Evolutionary conservation across 2,797 vertebrate genomes (phyloP).

Genomic region (Odontamblyopus lacepedii): DNA sequence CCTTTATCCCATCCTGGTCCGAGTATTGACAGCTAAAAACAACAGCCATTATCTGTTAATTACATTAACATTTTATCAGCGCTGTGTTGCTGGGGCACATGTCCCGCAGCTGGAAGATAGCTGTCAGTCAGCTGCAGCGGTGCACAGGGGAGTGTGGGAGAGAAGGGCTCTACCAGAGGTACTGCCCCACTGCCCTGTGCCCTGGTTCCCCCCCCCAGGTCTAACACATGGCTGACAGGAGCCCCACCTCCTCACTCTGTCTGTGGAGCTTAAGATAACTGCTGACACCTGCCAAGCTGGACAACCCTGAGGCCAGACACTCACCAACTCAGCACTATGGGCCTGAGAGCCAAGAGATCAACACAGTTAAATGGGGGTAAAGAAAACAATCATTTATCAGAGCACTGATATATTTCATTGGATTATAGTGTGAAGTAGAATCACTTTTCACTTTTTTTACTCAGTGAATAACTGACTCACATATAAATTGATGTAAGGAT

Average conservation of each 20-base stretch:
- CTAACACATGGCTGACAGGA: conserved; percentile 69
- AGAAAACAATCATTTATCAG: conserved; percentile 1
- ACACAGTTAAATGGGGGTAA: neutral
- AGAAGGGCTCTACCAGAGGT: conserved; percentile 53
- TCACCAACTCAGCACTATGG: conserved; percentile 62
- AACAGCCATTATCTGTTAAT: conserved; percentile 90
- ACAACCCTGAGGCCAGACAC: conserved; percentile 54
- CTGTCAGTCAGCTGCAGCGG: conserved; percentile 76
- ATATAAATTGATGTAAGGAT: neutral
- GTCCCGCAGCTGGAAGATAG: conserved; percentile 80
- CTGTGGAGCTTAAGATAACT: conserved; percentile 70
- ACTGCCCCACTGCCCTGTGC: conserved; percentile 53
- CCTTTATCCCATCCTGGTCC: conserved; percentile 80
- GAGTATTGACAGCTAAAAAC: conserved; percentile 87
- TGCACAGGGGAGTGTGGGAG: conserved; percentile 30
- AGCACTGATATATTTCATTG: neutral
- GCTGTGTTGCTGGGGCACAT: conserved; percentile 64
- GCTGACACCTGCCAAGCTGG: conserved; percentile 74
- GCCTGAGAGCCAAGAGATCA: conserved; percentile 36
- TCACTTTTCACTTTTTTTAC: neutral
- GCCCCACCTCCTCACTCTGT: conserved; percentile 60
- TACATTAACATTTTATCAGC: conserved; percentile 90
- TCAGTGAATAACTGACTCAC: neutral
- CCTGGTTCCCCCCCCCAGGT: conserved; percentile 52
- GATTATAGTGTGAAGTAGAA: neutral